A percentile compares a stretch with the other conserved stretches of the same genome.
Evolutionary conservation across 1,140 invertebrate genomes (phyloP).

Genomic region (Bicyclus anynana): DNA sequence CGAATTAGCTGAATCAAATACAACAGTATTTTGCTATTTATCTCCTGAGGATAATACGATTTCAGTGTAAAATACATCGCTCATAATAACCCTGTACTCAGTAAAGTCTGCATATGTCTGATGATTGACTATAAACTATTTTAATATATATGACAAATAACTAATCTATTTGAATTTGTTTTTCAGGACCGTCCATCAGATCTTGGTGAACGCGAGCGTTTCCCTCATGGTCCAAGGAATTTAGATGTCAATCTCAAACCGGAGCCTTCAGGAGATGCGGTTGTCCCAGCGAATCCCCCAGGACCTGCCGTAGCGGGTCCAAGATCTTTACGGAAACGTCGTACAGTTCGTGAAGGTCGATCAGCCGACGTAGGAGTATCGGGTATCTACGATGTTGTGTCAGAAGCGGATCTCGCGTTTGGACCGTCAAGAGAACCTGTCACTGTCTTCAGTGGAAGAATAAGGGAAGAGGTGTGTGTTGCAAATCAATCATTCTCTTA

Average conservation of each 20-base stretch:
- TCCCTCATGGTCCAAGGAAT: constrained; percentile 89
- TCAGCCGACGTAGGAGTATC: constrained; percentile 92
- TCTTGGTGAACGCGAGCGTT: constrained; percentile 82
- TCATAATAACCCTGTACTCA: no score
- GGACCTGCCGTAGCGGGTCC: constrained; percentile 78
- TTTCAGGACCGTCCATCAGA: constrained; percentile 78
- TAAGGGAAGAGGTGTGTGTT: constrained; percentile 85
- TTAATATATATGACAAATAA: no score
- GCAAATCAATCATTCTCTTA: not conserved
- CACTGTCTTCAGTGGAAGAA: constrained; percentile 91
- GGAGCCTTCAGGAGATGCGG: constrained; percentile 42
- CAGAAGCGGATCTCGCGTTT: constrained; percentile 94
- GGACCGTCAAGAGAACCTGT: constrained; percentile 90
- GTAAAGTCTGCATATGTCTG: no score
- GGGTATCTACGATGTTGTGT: constrained; percentile 94
- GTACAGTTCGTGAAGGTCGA: constrained; percentile 84
- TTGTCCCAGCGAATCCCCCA: constrained; percentile 52
- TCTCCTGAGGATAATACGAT: no score
- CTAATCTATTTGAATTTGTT: not conserved
- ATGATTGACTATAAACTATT: no score
- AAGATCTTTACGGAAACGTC: constrained; percentile 76
- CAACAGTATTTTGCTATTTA: no score
- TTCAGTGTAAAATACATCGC: no score
- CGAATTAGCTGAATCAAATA: no score
- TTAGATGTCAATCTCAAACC: constrained; percentile 74